These are phyloP conservation scores for Anolis apletophallus DNA, from an alignment of 2,797 vertebrate species.

Conservation along the genomic window DNA sequence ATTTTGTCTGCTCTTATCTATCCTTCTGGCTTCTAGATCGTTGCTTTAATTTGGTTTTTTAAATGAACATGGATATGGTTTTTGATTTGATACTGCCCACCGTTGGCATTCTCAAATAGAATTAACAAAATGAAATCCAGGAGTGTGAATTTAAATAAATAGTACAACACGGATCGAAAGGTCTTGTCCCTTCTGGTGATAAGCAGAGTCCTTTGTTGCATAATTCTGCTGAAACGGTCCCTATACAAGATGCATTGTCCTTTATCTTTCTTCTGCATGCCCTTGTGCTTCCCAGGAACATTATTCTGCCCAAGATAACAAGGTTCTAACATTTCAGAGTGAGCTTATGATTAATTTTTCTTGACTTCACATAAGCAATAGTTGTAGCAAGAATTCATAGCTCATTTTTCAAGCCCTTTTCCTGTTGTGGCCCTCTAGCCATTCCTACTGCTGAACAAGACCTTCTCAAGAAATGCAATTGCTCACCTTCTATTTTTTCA, in stretches of 20 bases:
- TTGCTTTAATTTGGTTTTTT: background rate
- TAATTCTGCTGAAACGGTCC: background rate
- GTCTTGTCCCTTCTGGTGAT: background rate
- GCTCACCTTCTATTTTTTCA: background rate
- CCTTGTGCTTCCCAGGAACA: constrained; percentile 10
- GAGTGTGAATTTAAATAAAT: background rate
- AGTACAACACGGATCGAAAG: background rate
- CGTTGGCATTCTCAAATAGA: background rate
- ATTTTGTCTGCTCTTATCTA: background rate
- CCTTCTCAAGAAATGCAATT: background rate
- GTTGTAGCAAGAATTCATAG: background rate
- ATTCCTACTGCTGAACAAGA: background rate
- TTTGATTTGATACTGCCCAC: background rate
- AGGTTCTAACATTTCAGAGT: background rate
- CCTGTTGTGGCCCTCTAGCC: background rate
- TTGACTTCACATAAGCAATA: constrained; percentile 10
- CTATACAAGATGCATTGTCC: background rate
- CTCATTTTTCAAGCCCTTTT: constrained; percentile 23
- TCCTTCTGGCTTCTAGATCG: background rate
- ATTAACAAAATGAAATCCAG: background rate
- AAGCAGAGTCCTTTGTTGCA: background rate
- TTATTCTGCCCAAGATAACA: background rate
- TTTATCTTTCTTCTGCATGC: background rate
- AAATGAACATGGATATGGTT: background rate
- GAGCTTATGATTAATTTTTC: constrained; percentile 16